Percentiles rank a stretch among this genome's conserved stretches.
Conservation (phyloP, 2,888 invertebrate genomes). For the Ectobius pallidus region DNA sequence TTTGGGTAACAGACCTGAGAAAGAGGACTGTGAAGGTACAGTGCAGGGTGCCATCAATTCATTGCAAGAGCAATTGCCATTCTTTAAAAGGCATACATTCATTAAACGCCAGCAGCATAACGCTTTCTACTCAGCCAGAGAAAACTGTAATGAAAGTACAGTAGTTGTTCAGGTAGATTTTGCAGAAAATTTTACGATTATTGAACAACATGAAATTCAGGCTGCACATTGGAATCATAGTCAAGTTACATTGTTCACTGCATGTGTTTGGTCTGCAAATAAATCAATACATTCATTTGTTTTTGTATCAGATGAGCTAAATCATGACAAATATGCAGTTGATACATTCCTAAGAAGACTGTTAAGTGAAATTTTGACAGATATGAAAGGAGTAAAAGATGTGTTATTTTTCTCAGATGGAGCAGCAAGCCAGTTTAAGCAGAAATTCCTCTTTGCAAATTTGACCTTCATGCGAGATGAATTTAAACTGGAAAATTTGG, state of each 20-base stretch:
- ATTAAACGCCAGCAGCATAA: too few relatives aligned
- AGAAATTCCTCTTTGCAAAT: neutral
- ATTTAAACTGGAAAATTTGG: neutral
- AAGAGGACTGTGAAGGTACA: too few relatives aligned
- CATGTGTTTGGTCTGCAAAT: neutral
- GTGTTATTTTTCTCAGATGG: neutral
- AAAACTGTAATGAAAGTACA: neutral
- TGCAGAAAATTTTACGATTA: neutral
- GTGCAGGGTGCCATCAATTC: too few relatives aligned
- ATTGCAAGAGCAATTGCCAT: too few relatives aligned
- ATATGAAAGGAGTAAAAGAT: neutral
- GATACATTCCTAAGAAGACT: neutral
- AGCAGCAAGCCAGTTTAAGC: neutral
- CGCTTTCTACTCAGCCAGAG: neutral
- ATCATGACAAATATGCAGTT: neutral
- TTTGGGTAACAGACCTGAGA: too few relatives aligned
- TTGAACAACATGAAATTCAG: neutral
- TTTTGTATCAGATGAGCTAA: neutral
- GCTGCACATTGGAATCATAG: neutral
- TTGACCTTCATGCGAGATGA: neutral
- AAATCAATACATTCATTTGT: neutral
- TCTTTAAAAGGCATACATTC: too few relatives aligned
- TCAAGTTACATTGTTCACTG: neutral
- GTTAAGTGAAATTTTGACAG: neutral
- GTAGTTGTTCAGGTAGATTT: neutral